Conservation (phyloP, 1,140 invertebrate genomes). For the Hermetia illucens region DNA sequence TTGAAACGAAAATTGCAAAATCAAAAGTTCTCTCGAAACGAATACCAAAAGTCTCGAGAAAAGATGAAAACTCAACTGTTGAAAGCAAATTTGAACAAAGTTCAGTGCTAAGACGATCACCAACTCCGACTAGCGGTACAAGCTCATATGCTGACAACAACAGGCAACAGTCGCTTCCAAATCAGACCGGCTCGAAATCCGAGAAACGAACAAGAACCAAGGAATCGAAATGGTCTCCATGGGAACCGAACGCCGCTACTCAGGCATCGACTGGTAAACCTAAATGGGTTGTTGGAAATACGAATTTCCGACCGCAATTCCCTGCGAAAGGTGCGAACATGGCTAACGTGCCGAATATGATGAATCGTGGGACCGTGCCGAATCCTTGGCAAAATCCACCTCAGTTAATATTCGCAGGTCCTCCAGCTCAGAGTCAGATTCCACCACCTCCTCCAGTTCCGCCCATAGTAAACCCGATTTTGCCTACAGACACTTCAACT, state of each 20-base stretch:
- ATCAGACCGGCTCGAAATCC: not conserved
- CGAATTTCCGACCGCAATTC: not conserved
- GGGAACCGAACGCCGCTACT: constrained; percentile 7
- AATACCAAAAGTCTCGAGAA: not conserved
- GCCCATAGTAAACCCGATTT: not conserved
- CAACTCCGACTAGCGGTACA: not conserved
- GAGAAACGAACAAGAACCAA: constrained; percentile 4
- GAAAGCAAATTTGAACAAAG: not conserved
- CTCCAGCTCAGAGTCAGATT: not conserved
- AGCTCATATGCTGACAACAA: not conserved
- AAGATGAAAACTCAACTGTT: not conserved
- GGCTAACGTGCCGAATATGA: no score
- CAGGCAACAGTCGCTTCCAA: not conserved
- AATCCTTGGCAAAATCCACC: not conserved
- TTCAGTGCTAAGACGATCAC: constrained; percentile 1
- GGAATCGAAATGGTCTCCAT: constrained; percentile 6
- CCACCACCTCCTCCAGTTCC: not conserved
- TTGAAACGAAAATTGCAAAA: not conserved
- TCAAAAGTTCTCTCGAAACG: not conserved
- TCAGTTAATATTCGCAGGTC: not conserved
- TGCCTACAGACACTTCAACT: not conserved
- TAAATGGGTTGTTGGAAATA: not conserved
- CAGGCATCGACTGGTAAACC: no score
- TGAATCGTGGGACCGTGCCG: no score
- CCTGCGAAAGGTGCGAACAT: not conserved